phyloP scores from a whole-genome alignment of 2,888 invertebrate genomes.

The Lacanobia oleracea region DNA sequence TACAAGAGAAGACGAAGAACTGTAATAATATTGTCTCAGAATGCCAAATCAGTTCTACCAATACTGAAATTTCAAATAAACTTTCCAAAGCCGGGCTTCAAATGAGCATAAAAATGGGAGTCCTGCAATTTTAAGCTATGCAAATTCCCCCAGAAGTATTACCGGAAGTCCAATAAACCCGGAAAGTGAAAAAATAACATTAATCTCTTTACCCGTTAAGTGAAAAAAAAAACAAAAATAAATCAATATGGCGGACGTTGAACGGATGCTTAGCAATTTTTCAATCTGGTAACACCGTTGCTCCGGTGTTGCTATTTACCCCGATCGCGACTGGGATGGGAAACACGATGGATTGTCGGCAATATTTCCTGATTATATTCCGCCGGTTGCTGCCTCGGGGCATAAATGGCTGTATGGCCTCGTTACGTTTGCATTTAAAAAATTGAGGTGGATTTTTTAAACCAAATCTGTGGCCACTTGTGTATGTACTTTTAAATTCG shows the following conservation, averaged over 20 bases:
- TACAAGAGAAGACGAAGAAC: not conserved
- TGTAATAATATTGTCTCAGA: not conserved
- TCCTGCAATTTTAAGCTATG: constrained; percentile 16
- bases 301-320: constrained; percentile 61
- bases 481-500: constrained; percentile 10
- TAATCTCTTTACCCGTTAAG: constrained; percentile 22
- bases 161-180: constrained; percentile 10
- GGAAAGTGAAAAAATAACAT: constrained; percentile 22
- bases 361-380: constrained; percentile 73
- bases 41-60: constrained; percentile 2
- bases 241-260: constrained; percentile 54
- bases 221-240: constrained; percentile 52
- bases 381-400: constrained; percentile 42
- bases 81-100: not conserved
- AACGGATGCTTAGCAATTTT: constrained; percentile 65
- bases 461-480: constrained; percentile 40
- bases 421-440: constrained; percentile 57
- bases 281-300: constrained; percentile 64
- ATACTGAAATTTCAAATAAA: constrained; percentile 12
- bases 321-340: constrained; percentile 59
- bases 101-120: constrained; percentile 10
- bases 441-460: constrained; percentile 34
- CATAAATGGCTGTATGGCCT: constrained; percentile 52
- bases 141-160: constrained; percentile 8
- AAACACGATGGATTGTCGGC: constrained; percentile 72